Evolutionary conservation across 2,888 invertebrate species (phyloP).

Genomic region (Archips xylosteana): DNA sequence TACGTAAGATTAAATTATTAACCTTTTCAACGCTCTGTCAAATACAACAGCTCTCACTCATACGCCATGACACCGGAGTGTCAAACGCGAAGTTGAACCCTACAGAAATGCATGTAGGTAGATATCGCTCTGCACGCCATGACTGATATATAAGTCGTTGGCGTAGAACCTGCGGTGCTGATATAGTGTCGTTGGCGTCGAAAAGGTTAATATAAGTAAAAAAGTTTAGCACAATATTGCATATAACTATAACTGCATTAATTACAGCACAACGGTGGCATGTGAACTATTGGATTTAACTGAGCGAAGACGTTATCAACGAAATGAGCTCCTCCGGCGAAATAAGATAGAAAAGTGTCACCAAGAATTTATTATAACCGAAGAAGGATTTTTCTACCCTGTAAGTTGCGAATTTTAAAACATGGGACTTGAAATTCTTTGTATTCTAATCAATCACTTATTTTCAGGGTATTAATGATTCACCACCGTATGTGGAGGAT

Average conservation of each 20-base stretch:
- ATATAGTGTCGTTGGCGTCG: too few species aligned
- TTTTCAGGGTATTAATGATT: conserved; percentile 72
- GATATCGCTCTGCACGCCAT: too few species aligned
- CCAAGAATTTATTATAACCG: conserved; percentile 78
- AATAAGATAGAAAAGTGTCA: conserved; percentile 73
- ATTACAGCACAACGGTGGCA: conserved; percentile 68
- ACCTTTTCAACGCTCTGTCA: too few species aligned
- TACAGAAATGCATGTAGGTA: too few species aligned
- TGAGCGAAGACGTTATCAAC: conserved; percentile 68
- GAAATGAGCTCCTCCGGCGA: conserved; percentile 67
- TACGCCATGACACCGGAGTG: too few species aligned
- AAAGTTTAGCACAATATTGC: too few species aligned
- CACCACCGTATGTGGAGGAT: conserved; percentile 73
- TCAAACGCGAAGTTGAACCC: too few species aligned
- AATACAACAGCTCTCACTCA: too few species aligned
- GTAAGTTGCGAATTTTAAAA: conserved; percentile 53
- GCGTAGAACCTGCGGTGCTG: too few species aligned
- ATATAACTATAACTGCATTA: neutral
- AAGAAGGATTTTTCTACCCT: conserved; percentile 68
- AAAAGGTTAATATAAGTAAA: too few species aligned
- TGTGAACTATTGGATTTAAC: conserved; percentile 79
- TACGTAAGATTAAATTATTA: conserved; percentile 63
- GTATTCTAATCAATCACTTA: neutral
- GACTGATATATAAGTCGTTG: too few species aligned
- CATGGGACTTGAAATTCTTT: neutral